Base-by-base conservation (phyloP, 2,797 vertebrate genomes). In the Eupleurogrammus muticus region DNA sequence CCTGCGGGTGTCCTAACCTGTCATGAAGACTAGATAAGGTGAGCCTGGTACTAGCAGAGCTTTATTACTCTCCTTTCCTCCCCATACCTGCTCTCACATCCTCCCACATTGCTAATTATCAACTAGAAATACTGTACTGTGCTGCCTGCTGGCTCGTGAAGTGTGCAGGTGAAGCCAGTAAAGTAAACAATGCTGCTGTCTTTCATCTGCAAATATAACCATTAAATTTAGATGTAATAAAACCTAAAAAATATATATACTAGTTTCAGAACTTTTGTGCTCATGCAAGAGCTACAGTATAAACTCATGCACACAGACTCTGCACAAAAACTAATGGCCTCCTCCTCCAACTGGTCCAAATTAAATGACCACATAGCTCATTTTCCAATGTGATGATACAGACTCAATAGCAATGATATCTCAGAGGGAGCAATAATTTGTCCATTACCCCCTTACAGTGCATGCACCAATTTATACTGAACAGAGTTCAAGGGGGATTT, bases 401-500 rank as follows among this genome's bases (percentile, higher is more conserved):
- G 71, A 84, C 70, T 81, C 61, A 70, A 81, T 77, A 81, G 59
- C 77, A 81, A 59, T 82, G 71, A 90, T 87, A 80, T 90, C 63
- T 89, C 85, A 81, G 70, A 84, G 83, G 80, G 87, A 74, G 80
- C 79, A 78, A 85, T 91, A 69, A 89, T 89, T 87, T 86, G 87
- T 85, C 85, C 85, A 90, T 87, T 90, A 89, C 81, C 80, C 87
- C 73, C 79, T 87, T 79, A 75, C 76, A 86, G 68, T 69, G 75
- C 76, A 75, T 58, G 74, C 81, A 77, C 74, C 82, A 85, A 90
- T 91, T 90, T 89, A 89, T 81, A 86, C 81, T 70, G 79, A 87
- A 73, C 83, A 65, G 83, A 90, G 90, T 89, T 92, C 85, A 89
- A 87, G 74, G 72, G 83, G 84, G 85, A 82, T 84, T 88, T 92